Base-by-base conservation (phyloP, 2,113 vertebrate species). In the Archocentrus centrarchus region DNA sequence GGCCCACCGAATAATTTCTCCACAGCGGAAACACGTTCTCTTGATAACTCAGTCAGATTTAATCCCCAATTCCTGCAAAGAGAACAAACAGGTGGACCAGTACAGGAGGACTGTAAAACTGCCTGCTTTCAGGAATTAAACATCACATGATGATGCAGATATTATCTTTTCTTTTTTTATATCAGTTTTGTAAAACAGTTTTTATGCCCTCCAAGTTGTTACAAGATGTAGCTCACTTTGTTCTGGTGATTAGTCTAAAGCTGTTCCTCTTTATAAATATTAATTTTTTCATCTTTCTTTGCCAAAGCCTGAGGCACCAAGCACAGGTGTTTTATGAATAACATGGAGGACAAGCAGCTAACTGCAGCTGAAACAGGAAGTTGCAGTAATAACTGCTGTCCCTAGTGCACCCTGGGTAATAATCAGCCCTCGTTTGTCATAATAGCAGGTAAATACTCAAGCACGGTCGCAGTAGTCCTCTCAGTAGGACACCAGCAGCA, bases 371-470 rank as follows among this genome's bases (percentile, higher is more conserved):
- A 86, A 90, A 89, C 91, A 92, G 87, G 92, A 93, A 86, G 88
- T 89, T 61, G 62, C 47, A 75, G 83, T 94, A 95, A 95, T 95
- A 93, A 95, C 90, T 91, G 85, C 66, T 37, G 81, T 91, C 93
- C 92, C 91, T 58, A 85, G 92, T 92, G 93, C 93, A 93, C 90
- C 89, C 90, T 93, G 91, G 91, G 94, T 94, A 95, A 94, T 93
- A 94, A 94, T 95, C 91, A 94, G 87, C 66, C 50, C 91, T 94
- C 91, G 84, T 94, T 95, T 94, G 86, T 93, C 91, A 93, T 93
- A 93, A 95, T 93, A 93, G 91, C 93, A 93, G 89, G 90, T 93
- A 95, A 94, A 94, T 87, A 91, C 84, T 93, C 59, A 57, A 77
- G 87, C 86, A 77, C 39, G 57, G 80, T 27, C 59, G 24, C 79